A percentile compares a stretch with the other conserved stretches of the same genome.
These are phyloP conservation scores for Gambusia holbrooki DNA, from an alignment of 2,113 vertebrate species.

Conservation along the genomic window DNA sequence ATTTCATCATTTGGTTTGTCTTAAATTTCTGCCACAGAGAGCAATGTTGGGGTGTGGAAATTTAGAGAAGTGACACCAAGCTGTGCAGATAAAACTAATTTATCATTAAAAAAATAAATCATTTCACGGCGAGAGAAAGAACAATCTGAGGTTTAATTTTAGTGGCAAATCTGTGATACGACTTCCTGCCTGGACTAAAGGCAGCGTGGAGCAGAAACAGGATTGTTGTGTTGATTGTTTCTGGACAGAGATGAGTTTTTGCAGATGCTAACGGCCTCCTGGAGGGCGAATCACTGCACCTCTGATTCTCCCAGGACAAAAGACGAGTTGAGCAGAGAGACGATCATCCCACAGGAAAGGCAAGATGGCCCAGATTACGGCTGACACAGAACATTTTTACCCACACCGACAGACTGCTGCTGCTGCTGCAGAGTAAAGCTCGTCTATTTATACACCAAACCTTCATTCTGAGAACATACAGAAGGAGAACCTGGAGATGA, in stretches of 20 bases:
- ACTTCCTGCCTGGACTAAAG: background rate
- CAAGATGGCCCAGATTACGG: background rate
- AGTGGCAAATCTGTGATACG: background rate
- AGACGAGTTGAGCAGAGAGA: background rate
- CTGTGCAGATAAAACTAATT: background rate
- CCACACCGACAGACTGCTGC: background rate
- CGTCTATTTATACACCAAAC: too few species aligned
- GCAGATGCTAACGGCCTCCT: constrained; percentile 15
- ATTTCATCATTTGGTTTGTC: background rate
- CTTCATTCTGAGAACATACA: too few species aligned
- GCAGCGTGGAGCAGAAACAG: background rate
- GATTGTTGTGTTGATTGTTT: too few species aligned
- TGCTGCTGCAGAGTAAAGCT: background rate
- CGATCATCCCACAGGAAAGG: background rate
- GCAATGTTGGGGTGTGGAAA: background rate
- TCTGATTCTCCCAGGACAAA: constrained; percentile 6
- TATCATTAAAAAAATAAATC: background rate
- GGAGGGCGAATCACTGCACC: background rate
- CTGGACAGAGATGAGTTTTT: constrained; percentile 25
- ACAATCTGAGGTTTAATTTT: background rate
- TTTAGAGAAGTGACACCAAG: background rate
- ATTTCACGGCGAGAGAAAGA: background rate
- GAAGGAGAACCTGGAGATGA: too few species aligned
- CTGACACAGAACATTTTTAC: background rate
- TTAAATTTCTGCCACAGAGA: background rate